phyloP scores from a whole-genome alignment of 2,888 invertebrate genomes.

The Ophraella communa region DNA sequence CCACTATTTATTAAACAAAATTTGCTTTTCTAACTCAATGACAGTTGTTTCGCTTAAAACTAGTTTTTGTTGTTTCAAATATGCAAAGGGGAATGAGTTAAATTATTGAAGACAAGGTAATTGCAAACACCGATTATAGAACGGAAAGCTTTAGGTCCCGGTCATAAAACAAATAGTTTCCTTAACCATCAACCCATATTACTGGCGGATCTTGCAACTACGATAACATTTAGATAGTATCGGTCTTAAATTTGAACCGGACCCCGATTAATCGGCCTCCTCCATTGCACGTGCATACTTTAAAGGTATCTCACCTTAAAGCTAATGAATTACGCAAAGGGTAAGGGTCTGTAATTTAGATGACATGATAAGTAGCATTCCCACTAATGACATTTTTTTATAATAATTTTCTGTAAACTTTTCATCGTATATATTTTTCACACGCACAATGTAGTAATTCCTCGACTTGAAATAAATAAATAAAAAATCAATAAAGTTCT shows the following conservation, averaged over 20 bases:
- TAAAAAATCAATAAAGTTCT: no score
- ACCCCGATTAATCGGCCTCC: conserved; percentile 3
- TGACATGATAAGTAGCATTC: no score
- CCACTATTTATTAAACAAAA: no score
- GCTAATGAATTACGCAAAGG: not conserved
- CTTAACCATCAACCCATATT: conserved; percentile 6
- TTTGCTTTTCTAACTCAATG: no score
- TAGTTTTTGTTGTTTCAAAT: no score
- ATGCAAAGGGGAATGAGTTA: not conserved
- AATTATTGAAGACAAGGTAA: not conserved
- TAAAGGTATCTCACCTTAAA: conserved; percentile 1
- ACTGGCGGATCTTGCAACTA: not conserved
- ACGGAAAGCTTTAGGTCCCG: not conserved
- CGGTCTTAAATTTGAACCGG: conserved; percentile 7
- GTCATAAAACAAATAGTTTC: conserved; percentile 9
- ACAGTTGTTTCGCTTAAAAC: no score
- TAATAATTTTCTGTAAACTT: no score
- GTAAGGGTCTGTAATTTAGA: not conserved
- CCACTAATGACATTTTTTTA: no score
- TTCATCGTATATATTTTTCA: not conserved
- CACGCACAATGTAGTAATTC: not conserved
- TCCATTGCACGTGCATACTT: not conserved
- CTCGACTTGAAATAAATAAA: not conserved
- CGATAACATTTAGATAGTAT: conserved; percentile 9
- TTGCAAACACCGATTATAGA: conserved; percentile 2